Conservation (phyloP, 23 tunicate genomes). For the Trididemnum miniatum region DNA sequence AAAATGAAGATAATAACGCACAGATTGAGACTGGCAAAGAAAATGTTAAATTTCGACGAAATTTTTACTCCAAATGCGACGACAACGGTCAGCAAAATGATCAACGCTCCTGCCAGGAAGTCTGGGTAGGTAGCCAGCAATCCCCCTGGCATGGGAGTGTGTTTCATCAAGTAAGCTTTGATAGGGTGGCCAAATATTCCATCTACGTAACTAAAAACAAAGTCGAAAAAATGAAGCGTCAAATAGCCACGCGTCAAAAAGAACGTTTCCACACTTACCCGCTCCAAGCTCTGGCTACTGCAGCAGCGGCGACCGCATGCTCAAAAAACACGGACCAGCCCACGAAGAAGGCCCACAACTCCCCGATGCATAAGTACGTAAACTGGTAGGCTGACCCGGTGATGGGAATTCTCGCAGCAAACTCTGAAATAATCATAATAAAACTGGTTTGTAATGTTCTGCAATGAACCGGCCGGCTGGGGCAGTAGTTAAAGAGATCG, state of each 20-base stretch:
- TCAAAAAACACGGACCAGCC: conserved; percentile 88
- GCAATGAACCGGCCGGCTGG: too few species aligned
- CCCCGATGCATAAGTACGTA: conserved; percentile 84
- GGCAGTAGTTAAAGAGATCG: too few species aligned
- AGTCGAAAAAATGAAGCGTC: too few species aligned
- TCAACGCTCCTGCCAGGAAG: conserved; percentile 41
- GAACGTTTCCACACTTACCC: conserved; percentile 49
- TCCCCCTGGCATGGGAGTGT: conserved; percentile 61
- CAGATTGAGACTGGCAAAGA: conserved; percentile 40
- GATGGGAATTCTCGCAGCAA: conserved; percentile 80
- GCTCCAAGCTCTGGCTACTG: conserved; percentile 75
- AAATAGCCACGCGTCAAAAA: too few species aligned
- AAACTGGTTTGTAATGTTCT: too few species aligned
- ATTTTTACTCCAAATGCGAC: conserved; percentile 49
- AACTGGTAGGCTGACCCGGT: conserved; percentile 95
- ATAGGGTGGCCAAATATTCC: conserved; percentile 25
- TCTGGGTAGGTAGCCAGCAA: conserved; percentile 57
- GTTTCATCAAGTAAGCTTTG: conserved; percentile 24
- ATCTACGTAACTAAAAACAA: conserved; percentile 50
- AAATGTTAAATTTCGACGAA: conserved; percentile 49
- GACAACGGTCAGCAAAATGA: conserved; percentile 19
- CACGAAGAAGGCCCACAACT: conserved; percentile 79
- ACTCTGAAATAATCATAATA: conserved; percentile 63
- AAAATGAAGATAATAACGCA: conserved; percentile 43
- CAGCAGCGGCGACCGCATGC: conserved; percentile 67